Evolutionary conservation across 92 coral and sea anemone species (phyloP).

Genomic region (Parazoanthus swiftii): DNA sequence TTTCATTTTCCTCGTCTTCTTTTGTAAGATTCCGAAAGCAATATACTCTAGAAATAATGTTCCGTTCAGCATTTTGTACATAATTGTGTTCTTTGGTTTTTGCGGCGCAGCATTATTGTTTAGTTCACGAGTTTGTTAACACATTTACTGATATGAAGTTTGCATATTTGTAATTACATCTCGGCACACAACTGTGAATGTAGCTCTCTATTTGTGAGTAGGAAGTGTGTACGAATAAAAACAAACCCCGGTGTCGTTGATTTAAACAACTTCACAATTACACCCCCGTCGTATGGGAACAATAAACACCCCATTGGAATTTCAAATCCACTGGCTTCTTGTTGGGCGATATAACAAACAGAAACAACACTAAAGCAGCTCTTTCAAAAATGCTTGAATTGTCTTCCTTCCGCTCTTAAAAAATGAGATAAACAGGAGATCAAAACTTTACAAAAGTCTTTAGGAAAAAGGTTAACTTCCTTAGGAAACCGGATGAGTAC

Average conservation of each 20-base stretch:
- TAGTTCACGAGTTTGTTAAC: slow-evolving; percentile 2
- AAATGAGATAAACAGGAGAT: slow-evolving; percentile 3
- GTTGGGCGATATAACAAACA: slow-evolving; percentile 14
- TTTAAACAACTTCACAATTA: slow-evolving; percentile 48
- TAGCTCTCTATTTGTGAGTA: slow-evolving; percentile 23
- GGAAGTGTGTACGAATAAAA: slow-evolving; percentile 38
- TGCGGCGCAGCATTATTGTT: slow-evolving; percentile 13
- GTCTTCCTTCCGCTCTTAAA: slow-evolving; percentile 39
- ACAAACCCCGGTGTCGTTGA: slow-evolving; percentile 32
- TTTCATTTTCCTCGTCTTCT: slow-evolving; percentile 35
- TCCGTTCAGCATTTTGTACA: slow-evolving; percentile 37
- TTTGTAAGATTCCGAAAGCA: slow-evolving; percentile 36
- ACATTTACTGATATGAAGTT: slow-evolving; percentile 16
- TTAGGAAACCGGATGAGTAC: not conserved
- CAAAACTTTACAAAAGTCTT: not conserved
- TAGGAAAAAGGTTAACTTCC: not conserved
- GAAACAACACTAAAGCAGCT: not conserved
- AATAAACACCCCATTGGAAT: slow-evolving; percentile 59
- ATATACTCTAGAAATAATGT: slow-evolving; percentile 18
- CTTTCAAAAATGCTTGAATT: slow-evolving; percentile 12
- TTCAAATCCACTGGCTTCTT: slow-evolving; percentile 36
- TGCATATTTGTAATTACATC: slow-evolving; percentile 38
- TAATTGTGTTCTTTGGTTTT: not conserved
- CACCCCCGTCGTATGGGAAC: slow-evolving; percentile 53
- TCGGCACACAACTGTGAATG: slow-evolving; percentile 43